Conservation (phyloP, 2,113 vertebrate species). For the Labeo rohita region DNA sequence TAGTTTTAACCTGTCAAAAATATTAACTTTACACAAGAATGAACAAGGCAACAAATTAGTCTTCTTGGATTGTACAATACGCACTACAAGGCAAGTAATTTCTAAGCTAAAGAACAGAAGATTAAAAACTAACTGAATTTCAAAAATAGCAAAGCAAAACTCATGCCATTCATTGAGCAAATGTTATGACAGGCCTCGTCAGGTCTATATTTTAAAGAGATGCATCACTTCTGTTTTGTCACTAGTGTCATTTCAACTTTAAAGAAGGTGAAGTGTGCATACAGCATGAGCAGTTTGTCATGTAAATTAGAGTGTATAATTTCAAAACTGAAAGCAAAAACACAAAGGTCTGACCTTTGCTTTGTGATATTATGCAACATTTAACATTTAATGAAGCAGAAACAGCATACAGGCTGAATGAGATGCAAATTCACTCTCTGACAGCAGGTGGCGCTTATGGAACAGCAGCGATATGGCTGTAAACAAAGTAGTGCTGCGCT, state of each 20-base stretch:
- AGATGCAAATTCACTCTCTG: too few relatives aligned
- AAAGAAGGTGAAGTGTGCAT: neutral
- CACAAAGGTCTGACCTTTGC: too few relatives aligned
- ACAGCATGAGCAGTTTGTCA: neutral
- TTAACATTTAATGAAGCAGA: too few relatives aligned
- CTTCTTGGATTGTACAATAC: neutral
- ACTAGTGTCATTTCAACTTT: neutral
- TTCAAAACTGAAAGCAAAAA: too few relatives aligned
- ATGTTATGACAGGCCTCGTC: neutral
- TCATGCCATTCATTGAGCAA: neutral
- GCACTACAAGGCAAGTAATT: neutral
- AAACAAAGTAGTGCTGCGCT: too few relatives aligned
- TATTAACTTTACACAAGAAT: neutral
- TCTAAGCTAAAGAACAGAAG: neutral
- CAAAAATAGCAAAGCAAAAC: neutral
- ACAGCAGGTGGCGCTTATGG: too few relatives aligned
- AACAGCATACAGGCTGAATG: too few relatives aligned
- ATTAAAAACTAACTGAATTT: neutral
- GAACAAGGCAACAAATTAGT: neutral
- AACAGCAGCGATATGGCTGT: too few relatives aligned
- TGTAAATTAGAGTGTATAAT: neutral
- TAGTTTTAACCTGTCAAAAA: neutral
- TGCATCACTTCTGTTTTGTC: neutral
- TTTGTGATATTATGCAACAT: too few relatives aligned
- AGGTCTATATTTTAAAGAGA: neutral